phyloP scores from a whole-genome alignment of 2,797 vertebrate species.

The Pipistrellus kuhlii region DNA sequence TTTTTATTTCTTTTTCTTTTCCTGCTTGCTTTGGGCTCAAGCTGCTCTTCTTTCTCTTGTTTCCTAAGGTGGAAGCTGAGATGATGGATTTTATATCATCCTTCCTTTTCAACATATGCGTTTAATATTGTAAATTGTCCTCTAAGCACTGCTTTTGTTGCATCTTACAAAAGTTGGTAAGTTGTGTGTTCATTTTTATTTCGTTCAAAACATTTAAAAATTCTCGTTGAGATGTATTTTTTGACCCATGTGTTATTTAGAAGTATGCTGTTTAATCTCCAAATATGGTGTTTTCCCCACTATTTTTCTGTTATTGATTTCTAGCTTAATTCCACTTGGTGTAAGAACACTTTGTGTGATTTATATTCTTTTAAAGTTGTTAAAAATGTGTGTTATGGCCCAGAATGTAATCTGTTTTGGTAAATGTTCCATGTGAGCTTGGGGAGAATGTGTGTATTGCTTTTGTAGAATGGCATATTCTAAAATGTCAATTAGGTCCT shows the following conservation, averaged over 20 bases:
- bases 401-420: background rate
- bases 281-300: background rate
- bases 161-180: background rate
- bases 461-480: background rate
- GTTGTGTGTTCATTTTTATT: background rate
- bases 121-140: slow-evolving; percentile 17
- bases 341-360: background rate
- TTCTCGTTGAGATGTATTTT: slow-evolving; percentile 16
- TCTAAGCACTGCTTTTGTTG: background rate
- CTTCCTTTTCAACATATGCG: background rate
- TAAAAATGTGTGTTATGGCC: background rate
- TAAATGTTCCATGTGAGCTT: background rate
- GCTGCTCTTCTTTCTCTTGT: background rate
- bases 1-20: background rate
- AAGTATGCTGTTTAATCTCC: background rate
- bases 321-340: background rate
- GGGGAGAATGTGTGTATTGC: background rate
- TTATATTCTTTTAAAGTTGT: background rate
- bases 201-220: background rate
- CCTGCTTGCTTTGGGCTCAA: background rate
- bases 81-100: background rate
- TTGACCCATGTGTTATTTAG: background rate
- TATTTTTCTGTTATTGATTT: background rate
- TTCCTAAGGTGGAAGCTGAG: background rate
- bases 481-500: background rate